Base-by-base conservation (phyloP, 2,113 vertebrate genomes). In the Nanorana parkeri region DNA sequence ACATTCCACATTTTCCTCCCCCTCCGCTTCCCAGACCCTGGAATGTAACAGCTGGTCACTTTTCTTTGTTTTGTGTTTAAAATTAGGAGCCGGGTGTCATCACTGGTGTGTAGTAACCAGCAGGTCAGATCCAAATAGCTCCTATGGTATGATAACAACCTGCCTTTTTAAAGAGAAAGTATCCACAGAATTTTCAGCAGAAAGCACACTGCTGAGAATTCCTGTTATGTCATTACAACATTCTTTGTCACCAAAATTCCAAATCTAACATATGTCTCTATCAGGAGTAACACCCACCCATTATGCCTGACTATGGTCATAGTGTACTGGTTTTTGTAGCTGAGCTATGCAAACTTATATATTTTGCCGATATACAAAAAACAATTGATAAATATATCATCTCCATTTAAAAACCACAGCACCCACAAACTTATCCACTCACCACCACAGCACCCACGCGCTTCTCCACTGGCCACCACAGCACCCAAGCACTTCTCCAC, bases 51-150 rank as follows among this genome's bases (percentile, higher is more conserved):
- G 80, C 69, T 82, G 69, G 68, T 73, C 47, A 65, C 47, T 72
- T 67, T 81, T 26, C 78, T 61, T 81, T 81, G 79, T 81, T 81
- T 55, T 65, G 23, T 74, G 60, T 55, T 73, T 81, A 81, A 64
- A 81, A 36, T 74, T 55, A 81, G 79, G 26, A 24, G 36, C 11
- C 19, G 41, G 23, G 26, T 55, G 26, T 81, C 67, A 73, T 81
- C 69, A 24, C 26, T 36, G 23, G 60, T 66, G 58, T 29, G 29
- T 20, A 73, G 28, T 55, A 36, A 29, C 32, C 41, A 10, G 10
- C 79, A 56, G 17, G 41, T 55, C 80, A 36, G 60, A 32, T 16
- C 68, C n/a, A 81, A 26, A 60, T 69, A 80, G 69, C 51, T 26
- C 23, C 1, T 17, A 15, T 56, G 69, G 69, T 73, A 73, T 73